Percentiles rank a stretch among this genome's conserved stretches.
phyloP scores from a whole-genome alignment of 2,888 invertebrate species.

The Agelastica alni region DNA sequence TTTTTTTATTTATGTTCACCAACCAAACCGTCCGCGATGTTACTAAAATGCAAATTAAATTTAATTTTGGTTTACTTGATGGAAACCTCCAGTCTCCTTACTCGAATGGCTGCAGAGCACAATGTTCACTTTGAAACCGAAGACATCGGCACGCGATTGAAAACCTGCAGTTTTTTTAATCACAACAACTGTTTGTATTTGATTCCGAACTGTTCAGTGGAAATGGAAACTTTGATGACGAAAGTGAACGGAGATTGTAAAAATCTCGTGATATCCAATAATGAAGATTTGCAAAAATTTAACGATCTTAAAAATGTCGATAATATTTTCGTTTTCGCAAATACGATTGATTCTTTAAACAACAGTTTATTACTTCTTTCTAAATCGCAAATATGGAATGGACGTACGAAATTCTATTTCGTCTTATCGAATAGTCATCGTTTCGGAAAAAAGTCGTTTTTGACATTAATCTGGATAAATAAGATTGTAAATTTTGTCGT shows the following conservation, averaged over 20 bases:
- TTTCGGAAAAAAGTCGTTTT: not conserved
- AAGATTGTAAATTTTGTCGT: constrained; percentile 13
- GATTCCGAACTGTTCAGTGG: not conserved
- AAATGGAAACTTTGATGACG: not conserved
- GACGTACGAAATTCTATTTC: constrained; percentile 7
- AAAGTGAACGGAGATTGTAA: constrained; percentile 8
- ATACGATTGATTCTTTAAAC: constrained; percentile 1
- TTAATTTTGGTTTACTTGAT: no score
- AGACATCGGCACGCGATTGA: no score
- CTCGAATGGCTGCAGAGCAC: no score
- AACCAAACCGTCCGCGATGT: no score
- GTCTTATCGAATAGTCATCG: not conserved
- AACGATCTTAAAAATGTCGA: not conserved
- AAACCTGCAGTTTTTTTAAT: not conserved
- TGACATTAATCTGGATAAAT: constrained; percentile 8
- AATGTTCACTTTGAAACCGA: no score
- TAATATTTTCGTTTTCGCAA: constrained; percentile 10
- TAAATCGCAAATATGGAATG: not conserved
- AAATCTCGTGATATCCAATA: constrained; percentile 3
- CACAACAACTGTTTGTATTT: not conserved
- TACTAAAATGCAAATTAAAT: no score
- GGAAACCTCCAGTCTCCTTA: no score
- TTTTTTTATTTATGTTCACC: no score
- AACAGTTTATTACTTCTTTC: not conserved
- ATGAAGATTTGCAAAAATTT: not conserved